Evolutionary conservation across 2,888 invertebrate genomes (phyloP), one percentile per base, ranked within the genome.

Genomic region (Nomada ruficornis): DNA sequence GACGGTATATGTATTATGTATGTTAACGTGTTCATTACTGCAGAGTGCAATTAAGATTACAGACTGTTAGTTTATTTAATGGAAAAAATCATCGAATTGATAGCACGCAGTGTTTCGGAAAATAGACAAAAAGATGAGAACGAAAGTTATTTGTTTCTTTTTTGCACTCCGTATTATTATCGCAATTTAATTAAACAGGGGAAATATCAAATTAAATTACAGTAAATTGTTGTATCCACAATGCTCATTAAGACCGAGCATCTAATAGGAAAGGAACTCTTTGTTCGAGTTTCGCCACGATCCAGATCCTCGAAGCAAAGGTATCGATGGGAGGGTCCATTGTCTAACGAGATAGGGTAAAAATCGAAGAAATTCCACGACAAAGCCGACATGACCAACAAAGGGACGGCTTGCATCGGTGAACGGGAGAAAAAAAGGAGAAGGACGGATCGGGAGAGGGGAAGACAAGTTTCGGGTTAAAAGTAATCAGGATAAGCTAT

Each of bases 401-500:
- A 87, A 85, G 62, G 62, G 71, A 68, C 57, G 67, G 60, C 54
- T 78, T 84, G 79, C 74, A 83, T 78, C 64, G 76, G 80, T 81
- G 80, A 81, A 74, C 73, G 70, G 50, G 80, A 59, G 52, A 84
- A 69, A 29, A 70, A 73, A 60, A 69, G 26, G 67, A 50, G 44
- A 44, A 60, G 47, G 26, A 60, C 26, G 68, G 59, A 29, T 44
- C 60, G 23, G 74, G n/a, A 52, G 29, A 67, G 79, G 72, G 36
- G 67, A 82, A 84, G 82, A 85, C 86, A 84, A 88, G 87, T 86
- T 89, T 89, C 83, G 86, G 86, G 88, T 91, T 90, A 90, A 90
- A 89, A 90, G 90, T 91, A 90, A 91, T 90, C 90, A 89, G 89
- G 89, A 87, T 90, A 90, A 91, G 89, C 89, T 89, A 88, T 89